Base-by-base conservation (phyloP, 2,113 vertebrate species). In the Falcunculus frontatus region DNA sequence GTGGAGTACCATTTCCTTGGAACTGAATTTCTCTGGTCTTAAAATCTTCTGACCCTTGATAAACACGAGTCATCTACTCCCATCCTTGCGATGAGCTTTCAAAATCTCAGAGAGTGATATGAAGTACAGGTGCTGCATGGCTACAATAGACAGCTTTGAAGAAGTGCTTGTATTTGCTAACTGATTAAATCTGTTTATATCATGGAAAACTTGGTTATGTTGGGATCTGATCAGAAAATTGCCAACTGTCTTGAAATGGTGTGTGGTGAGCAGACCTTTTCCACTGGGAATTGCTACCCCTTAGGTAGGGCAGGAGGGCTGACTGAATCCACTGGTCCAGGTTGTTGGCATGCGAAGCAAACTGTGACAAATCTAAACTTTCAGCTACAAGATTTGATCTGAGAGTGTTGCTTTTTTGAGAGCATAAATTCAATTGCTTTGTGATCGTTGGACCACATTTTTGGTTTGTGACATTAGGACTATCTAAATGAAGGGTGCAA, bases 71-170 rank as follows among this genome's bases (percentile, higher is more conserved):
- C 46, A 33, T 39, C 46, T 59, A 18, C 16, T 65, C 26, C 18
- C 0, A 2, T 70, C 35, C 59, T 4, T 57, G 37, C n/a, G 70
- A 69, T 37, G 30, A 90, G 23, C 30, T 77, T 55, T 11, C 0
- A 4, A 68, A 87, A 47, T 75, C 19, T 75, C 25, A 11, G 27
- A n/a, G 33, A 4, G 14, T 0, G 0, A 7, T 30, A 29, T 2
- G 25, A 53, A 64, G 20, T 26, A 9, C 7, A 35, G 69, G 44
- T 76, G 70, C 62, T 49, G 26, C 21, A 9, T 1, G 12, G 44
- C 30, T 89, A 11, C 49, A 33, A 16, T 11, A 82, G 35, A 9
- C 32, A 65, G 32, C 59, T 84, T 91, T 63, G 33, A 64, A 30
- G 46, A 79, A 60, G 7, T 18, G 6, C 12, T 72, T 70, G 13